Conservation (phyloP, 2,888 invertebrate genomes). For the Agonopterix subpropinquella region DNA sequence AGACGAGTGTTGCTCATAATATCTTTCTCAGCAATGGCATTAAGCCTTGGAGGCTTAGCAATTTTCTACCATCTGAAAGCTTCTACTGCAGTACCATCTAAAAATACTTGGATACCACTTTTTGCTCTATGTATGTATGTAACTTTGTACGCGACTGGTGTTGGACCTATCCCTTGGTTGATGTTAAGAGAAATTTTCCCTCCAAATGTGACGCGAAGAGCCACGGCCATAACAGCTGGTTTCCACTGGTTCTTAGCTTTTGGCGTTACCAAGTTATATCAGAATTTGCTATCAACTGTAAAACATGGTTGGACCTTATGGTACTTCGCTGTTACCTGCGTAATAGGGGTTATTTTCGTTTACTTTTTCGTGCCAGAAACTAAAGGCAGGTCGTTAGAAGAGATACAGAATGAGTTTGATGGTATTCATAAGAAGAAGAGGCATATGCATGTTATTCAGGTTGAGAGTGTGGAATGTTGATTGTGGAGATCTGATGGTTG, state of each 20-base stretch:
- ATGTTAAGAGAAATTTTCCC: slow-evolving; percentile 82
- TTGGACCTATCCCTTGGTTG: slow-evolving; percentile 84
- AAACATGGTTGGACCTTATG: slow-evolving; percentile 80
- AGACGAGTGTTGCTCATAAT: slow-evolving; percentile 77
- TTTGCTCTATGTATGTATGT: slow-evolving; percentile 74
- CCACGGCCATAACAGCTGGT: slow-evolving; percentile 80
- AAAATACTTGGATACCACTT: slow-evolving; percentile 73
- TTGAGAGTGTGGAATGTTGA: slow-evolving; percentile 32
- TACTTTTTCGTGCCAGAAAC: slow-evolving; percentile 82
- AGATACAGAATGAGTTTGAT: slow-evolving; percentile 72
- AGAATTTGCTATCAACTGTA: slow-evolving; percentile 70
- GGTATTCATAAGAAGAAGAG: slow-evolving; percentile 57
- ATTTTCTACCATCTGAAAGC: slow-evolving; percentile 61
- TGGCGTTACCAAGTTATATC: slow-evolving; percentile 77
- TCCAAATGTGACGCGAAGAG: slow-evolving; percentile 76
- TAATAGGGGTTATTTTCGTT: slow-evolving; percentile 78
- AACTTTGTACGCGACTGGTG: slow-evolving; percentile 78
- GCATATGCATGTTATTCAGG: slow-evolving; percentile 64
- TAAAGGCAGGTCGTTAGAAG: slow-evolving; percentile 71
- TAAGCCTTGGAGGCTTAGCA: slow-evolving; percentile 67
- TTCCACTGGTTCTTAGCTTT: slow-evolving; percentile 83
- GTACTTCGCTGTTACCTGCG: slow-evolving; percentile 78
- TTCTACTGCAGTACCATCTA: slow-evolving; percentile 20
- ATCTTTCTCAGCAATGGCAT: slow-evolving; percentile 75
- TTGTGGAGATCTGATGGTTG: too few relatives aligned